phyloP scores from a whole-genome alignment of 1,140 invertebrate species.

The Neodiprion lecontei region DNA sequence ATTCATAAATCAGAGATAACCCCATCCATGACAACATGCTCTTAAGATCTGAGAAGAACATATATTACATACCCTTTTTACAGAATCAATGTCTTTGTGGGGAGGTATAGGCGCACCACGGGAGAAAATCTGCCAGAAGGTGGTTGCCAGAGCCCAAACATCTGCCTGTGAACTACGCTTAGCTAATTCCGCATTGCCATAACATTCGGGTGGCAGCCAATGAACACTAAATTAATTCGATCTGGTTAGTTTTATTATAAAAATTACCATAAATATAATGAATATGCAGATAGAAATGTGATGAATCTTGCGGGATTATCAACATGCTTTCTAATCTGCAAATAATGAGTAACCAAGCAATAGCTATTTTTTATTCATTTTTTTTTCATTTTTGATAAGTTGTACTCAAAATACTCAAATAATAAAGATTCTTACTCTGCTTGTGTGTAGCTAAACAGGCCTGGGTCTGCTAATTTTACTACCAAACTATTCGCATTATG shows the following conservation, averaged over 20 bases:
- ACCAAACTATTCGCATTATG: constrained; percentile 73
- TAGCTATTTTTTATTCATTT: too few species aligned
- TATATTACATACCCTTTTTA: constrained; percentile 45
- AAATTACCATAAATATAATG: constrained; percentile 29
- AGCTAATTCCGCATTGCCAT: constrained; percentile 71
- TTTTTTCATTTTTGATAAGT: too few species aligned
- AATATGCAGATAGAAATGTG: background rate
- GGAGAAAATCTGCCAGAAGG: constrained; percentile 89
- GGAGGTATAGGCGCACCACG: constrained; percentile 66
- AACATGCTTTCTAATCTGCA: too few species aligned
- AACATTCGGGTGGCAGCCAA: constrained; percentile 86
- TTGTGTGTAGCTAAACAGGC: constrained; percentile 64
- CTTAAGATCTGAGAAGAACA: background rate
- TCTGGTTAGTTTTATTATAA: constrained; percentile 19
- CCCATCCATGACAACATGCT: constrained; percentile 12
- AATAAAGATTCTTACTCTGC: constrained; percentile 67
- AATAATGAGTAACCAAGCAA: too few species aligned
- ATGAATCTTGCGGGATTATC: background rate
- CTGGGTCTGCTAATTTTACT: constrained; percentile 83
- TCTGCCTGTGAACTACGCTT: constrained; percentile 73
- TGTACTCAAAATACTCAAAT: background rate
- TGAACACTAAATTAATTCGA: constrained; percentile 70
- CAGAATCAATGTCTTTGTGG: constrained; percentile 39
- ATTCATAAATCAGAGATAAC: background rate
- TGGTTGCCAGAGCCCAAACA: constrained; percentile 89